phyloP scores from a whole-genome alignment of 2,888 invertebrate species.

The Omphaloscelis lunosa region DNA sequence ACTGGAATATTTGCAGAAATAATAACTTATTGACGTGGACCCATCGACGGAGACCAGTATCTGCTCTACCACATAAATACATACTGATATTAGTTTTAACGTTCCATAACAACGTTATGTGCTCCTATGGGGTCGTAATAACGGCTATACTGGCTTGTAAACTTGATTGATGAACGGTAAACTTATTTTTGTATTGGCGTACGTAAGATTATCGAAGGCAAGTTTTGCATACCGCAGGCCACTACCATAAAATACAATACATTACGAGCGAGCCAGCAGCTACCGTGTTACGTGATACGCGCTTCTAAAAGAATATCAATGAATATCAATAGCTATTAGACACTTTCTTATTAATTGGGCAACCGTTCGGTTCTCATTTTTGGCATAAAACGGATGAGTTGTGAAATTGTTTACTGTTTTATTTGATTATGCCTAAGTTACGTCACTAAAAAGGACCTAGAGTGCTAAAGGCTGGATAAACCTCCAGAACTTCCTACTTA shows the following conservation, averaged over 20 bases:
- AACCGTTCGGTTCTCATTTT: constrained; percentile 68
- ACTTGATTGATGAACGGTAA: constrained; percentile 68
- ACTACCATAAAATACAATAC: constrained; percentile 86
- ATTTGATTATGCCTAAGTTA: constrained; percentile 29
- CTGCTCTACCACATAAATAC: constrained; percentile 74
- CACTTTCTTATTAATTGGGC: constrained; percentile 78
- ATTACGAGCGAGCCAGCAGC: constrained; percentile 83
- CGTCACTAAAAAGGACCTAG: constrained; percentile 21
- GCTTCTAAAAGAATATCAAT: constrained; percentile 80
- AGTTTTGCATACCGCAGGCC: constrained; percentile 88
- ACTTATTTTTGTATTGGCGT: constrained; percentile 77
- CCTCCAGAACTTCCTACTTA: constrained; percentile 13
- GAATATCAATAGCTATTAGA: constrained; percentile 76
- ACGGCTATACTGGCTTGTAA: constrained; percentile 64
- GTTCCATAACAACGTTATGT: constrained; percentile 11
- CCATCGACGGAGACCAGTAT: constrained; percentile 77
- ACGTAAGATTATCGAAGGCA: constrained; percentile 85
- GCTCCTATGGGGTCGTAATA: constrained; percentile 62
- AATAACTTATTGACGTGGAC: constrained; percentile 80
- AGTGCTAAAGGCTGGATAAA: constrained; percentile 8
- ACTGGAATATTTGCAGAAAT: constrained; percentile 84
- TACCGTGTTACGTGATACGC: constrained; percentile 86
- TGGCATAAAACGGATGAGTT: constrained; percentile 58
- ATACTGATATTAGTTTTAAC: constrained; percentile 54
- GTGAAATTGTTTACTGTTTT: constrained; percentile 53